Conservation (phyloP, 2,888 invertebrate species). For the Megamerina dolium region DNA sequence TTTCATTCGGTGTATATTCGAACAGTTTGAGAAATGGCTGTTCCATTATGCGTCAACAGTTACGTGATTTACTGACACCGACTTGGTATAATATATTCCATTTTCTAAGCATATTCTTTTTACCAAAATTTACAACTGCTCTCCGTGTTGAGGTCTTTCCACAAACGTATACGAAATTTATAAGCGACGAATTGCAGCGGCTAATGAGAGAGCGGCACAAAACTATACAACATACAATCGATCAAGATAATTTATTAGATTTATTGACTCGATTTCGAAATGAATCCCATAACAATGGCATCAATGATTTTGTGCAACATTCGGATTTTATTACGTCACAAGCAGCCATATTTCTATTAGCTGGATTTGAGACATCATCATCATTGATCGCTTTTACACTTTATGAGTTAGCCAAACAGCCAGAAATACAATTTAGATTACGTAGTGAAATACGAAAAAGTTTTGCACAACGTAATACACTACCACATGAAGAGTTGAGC, state of each 20-base stretch:
- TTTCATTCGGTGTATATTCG: conserved; percentile 35
- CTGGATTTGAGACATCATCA: conserved; percentile 45
- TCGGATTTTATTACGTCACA: conserved; percentile 39
- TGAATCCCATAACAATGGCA: background rate
- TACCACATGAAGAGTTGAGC: conserved; percentile 38
- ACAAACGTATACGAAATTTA: conserved; percentile 31
- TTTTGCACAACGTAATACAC: background rate
- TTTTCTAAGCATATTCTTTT: conserved; percentile 35
- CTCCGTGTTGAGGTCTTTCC: conserved; percentile 36
- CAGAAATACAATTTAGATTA: conserved; percentile 41
- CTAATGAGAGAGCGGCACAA: no score
- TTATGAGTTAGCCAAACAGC: conserved; percentile 46
- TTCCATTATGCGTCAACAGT: conserved; percentile 27
- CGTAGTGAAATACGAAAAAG: conserved; percentile 39
- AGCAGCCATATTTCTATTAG: conserved; percentile 40
- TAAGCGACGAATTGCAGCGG: conserved; percentile 23
- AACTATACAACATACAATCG: background rate
- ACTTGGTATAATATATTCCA: conserved; percentile 26
- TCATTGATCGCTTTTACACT: conserved; percentile 47
- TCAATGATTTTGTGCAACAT: conserved; percentile 25
- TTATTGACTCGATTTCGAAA: background rate
- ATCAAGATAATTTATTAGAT: background rate
- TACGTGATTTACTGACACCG: conserved; percentile 30
- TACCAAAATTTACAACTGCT: conserved; percentile 27
- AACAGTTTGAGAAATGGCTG: conserved; percentile 30